Evolutionary conservation across 2,113 vertebrate genomes (phyloP).

Genomic region (Chamaetylas fuelleborni): DNA sequence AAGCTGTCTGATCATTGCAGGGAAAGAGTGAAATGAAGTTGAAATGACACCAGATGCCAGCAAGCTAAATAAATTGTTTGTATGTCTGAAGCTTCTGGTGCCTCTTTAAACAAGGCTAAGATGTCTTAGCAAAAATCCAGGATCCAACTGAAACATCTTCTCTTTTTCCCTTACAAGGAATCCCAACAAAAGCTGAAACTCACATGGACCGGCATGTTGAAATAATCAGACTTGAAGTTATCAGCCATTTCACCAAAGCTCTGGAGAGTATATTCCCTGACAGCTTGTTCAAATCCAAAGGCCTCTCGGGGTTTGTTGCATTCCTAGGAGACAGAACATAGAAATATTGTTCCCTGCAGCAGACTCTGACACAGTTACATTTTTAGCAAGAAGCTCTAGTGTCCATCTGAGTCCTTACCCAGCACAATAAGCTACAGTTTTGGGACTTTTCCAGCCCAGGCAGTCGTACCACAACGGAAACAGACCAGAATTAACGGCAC

Average conservation of each 20-base stretch:
- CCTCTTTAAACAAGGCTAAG: background rate
- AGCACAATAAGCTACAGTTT: background rate
- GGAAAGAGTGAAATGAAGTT: background rate
- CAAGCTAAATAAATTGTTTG: background rate
- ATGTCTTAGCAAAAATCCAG: background rate
- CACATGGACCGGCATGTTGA: constrained; percentile 99
- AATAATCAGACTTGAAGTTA: constrained; percentile 99
- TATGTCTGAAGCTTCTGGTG: background rate
- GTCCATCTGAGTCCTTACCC: background rate
- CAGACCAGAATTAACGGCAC: background rate
- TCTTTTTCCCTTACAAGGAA: constrained; percentile 21
- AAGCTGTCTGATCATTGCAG: background rate
- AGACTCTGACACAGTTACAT: background rate
- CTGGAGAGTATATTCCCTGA: constrained; percentile 93
- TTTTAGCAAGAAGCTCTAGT: background rate
- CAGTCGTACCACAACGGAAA: background rate
- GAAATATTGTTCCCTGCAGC: background rate
- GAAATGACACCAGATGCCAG: background rate
- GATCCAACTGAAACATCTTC: background rate
- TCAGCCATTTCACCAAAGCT: constrained; percentile 99
- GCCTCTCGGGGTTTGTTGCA: constrained; percentile 97
- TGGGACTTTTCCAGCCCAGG: background rate
- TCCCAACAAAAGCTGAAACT: constrained; percentile 54
- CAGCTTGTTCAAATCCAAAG: constrained; percentile 96
- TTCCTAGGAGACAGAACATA: constrained; percentile 77